Conservation (phyloP, 30 jellyfish, hydroid and myxozoan genomes). For the Aurelia aurita complex sp. Pacific region DNA sequence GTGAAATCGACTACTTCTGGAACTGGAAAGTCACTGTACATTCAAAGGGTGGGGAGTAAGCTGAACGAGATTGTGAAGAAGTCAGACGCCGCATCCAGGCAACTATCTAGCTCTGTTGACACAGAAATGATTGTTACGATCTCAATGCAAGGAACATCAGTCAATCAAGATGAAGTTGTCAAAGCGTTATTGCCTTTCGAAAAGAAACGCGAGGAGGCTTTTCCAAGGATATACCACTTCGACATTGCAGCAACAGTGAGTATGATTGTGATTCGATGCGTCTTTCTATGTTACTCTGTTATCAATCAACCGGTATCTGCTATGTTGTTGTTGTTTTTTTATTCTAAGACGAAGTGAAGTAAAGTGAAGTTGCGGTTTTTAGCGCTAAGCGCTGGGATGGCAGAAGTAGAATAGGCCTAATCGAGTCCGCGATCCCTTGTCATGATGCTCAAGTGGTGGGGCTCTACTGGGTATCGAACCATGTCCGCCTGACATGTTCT, state of each 20-base stretch:
- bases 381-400: no score
- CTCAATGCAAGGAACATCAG: slow-evolving; percentile 72
- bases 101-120: slow-evolving; percentile 24
- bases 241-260: slow-evolving; percentile 79
- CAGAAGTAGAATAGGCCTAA: no score
- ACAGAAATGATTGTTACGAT: slow-evolving; percentile 42
- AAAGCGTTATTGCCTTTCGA: slow-evolving; percentile 52
- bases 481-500: no score
- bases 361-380: no score
- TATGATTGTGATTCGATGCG: not conserved
- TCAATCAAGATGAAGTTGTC: slow-evolving; percentile 49
- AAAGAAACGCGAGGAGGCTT: slow-evolving; percentile 51
- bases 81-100: slow-evolving; percentile 12
- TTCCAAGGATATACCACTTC: slow-evolving; percentile 83
- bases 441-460: no score
- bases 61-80: slow-evolving; percentile 11
- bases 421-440: no score
- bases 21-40: slow-evolving; percentile 69
- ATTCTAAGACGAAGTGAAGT: no score
- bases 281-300: no score
- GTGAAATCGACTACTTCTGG: slow-evolving; percentile 70
- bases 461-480: no score
- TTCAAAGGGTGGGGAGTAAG: slow-evolving; percentile 30
- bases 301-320: no score
- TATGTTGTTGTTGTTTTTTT: no score